Base-by-base conservation (phyloP, 2,113 vertebrate genomes). In the Psilopsiagon aurifrons region DNA sequence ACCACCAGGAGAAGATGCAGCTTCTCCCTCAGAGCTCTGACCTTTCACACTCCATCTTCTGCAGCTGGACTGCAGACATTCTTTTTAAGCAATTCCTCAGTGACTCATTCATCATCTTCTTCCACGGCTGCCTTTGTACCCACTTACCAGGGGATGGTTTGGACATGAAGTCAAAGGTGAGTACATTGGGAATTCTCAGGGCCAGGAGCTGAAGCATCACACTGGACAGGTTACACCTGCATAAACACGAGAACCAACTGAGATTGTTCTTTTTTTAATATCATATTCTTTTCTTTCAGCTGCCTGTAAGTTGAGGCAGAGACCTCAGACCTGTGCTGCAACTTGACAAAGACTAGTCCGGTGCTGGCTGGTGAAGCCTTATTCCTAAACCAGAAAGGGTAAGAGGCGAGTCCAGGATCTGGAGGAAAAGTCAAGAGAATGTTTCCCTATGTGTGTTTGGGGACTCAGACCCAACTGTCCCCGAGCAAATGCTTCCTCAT, bases 81-180 rank as follows among this genome's bases (percentile, higher is more conserved):
- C 28, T 17, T 74, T 83, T 19, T 35, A 75, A 79, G 35, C 51
- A 88, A 82, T 22, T 74, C 31, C 51, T 60, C 27, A 51, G 27
- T 27, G 31, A 79, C 13, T 43, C n/a, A 5, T 39, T 55, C 59
- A 57, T 20, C 20, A 6, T 9, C 76, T 9, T 37, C 33, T 60
- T 19, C 41, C 64, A 37, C 31, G 11, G 35, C 20, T 35, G 31
- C 28, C 29, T 54, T 37, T 47, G 59, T 23, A 64, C 54, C 39
- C 44, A 52, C 97, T 98, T 94, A 99, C 99, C 99, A 95, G 99
- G 98, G 73, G 99, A 99, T 0, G 99, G 99, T 90, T 99, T 99
- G 71, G 99, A 99, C 98, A 99, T 98, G 96, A 99, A 99, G 92
- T 99, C 99, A 98, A 99, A 99, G 81, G 98, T 99, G 63, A 99